Base-by-base conservation (phyloP, 2,113 vertebrate genomes). In the Bos javanicus region DNA sequence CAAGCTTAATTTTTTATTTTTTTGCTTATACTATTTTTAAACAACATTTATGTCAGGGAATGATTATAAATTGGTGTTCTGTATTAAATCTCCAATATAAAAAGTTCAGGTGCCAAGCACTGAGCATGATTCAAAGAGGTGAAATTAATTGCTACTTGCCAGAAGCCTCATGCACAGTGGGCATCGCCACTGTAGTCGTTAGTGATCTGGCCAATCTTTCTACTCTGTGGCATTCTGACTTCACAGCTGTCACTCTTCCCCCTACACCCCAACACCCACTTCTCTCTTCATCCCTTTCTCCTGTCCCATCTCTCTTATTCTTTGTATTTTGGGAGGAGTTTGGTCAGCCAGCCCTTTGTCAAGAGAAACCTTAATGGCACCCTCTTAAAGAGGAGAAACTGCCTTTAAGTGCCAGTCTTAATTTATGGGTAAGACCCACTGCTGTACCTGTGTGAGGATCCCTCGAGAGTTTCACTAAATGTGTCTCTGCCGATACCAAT, bases 401-500 rank as follows among this genome's bases (percentile, higher is more conserved):
- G 57, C 50, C 93, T 98, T 96, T 81, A 91, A 95, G 64, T 85
- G 80, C 91, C 92, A 93, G 96, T 90, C 95, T 97, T 98, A 98
- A 98, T 98, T 97, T 97, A 97, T 92, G 93, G 91, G n/a, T 93
- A 98, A 96, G 80, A 97, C 54, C 93, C 94, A 62, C 97, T 91
- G 96, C 95, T 95, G 82, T 97, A 97, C 97, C 97, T 97, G 93
- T 89, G 95, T 95, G 59, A 90, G 25, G 21, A 81, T 97, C 98
- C 97, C 98, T 48, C 0, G 96, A 96, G 97, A 95, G 36, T 97
- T 96, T 95, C 91, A 96, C 93, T 98, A 93, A 97, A 93, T 96
- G 97, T 97, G 89, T 95, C 96, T 98, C 95, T 97, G 95, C 97
- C 95, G 97, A 97, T 97, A 98, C 94, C 97, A 97, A 92, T 98